A percentile compares a stretch with the other conserved stretches of the same genome.
Evolutionary conservation across 2,797 vertebrate genomes (phyloP).

Genomic region (Chaenodraco wilsoni): DNA sequence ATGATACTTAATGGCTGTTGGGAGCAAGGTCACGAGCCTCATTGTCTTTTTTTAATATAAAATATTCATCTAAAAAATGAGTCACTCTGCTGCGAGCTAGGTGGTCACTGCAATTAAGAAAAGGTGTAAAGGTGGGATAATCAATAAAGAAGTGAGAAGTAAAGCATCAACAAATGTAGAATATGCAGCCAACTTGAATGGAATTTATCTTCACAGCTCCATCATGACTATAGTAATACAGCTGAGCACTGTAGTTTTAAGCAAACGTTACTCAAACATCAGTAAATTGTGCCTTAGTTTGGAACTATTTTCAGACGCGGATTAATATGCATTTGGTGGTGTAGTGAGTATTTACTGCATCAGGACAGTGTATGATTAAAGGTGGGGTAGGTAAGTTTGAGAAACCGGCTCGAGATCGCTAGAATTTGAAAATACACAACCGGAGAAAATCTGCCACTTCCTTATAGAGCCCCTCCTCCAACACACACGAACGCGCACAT

Average conservation of each 20-base stretch:
- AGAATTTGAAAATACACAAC: too few relatives aligned
- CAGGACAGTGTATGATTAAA: not conserved
- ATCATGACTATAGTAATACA: not conserved
- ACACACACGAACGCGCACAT: too few relatives aligned
- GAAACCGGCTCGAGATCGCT: too few relatives aligned
- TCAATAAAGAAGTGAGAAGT: conserved; percentile 5
- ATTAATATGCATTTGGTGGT: not conserved
- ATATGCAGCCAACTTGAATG: not conserved
- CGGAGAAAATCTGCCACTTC: too few relatives aligned
- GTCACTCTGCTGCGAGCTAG: conserved; percentile 22
- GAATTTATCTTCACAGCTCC: not conserved
- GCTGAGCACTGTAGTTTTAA: too few relatives aligned
- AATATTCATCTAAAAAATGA: conserved; percentile 26
- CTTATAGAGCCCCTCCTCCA: too few relatives aligned
- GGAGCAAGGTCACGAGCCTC: conserved; percentile 48
- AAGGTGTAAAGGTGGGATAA: not conserved
- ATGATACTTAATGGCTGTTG: conserved; percentile 62
- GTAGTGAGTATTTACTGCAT: not conserved
- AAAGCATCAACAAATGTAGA: not conserved
- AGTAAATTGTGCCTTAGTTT: not conserved
- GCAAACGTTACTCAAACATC: not conserved
- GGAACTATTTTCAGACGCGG: not conserved
- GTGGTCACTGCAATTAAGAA: conserved; percentile 11
- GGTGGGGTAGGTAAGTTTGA: too few relatives aligned
- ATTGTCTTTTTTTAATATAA: conserved; percentile 33